Base-by-base conservation (phyloP, 2,888 invertebrate species). In the Ecdyonurus torrentis region DNA sequence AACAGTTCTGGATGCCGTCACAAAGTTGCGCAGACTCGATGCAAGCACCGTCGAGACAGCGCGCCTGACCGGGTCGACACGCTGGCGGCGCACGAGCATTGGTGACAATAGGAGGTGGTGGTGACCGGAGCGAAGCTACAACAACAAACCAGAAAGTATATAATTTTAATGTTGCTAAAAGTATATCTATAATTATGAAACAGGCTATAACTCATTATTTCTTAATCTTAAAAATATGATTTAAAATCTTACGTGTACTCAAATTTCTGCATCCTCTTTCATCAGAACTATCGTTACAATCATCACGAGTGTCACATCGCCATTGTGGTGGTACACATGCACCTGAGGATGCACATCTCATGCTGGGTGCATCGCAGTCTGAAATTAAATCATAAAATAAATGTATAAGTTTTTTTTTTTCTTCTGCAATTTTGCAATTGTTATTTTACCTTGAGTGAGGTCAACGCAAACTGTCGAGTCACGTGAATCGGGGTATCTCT, bases 1-100 rank as follows among this genome's bases (percentile, higher is more conserved):
- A 75, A 69, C 84, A 84, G 73, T 84, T 83, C 60, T 76, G 74
- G 66, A 74, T 75, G n/a, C 79, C 78, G 70, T 84, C 84, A 69
- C 84, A 84, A 25, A 84, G 77, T 67, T 83, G 83, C 7, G 79
- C 75, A 20, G 84, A 76, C 0, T 81, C 81, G 67, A 84, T 83
- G 71, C 84, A 84, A 65, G 80, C 76, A 24, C 83, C 83, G 69
- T 83, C 83, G 2, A 83, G 80, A 68, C 84, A 84, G 63, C 83
- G 78, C 61, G 83, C 72, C 68, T 83, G 81, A 0, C 78, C 78
- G 62, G 73, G 75, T 1, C 78, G 81, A 70, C 76, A 82, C 0
- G 79, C 78, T 0, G 79, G 79, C 1, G 74, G 37, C 15, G 37
- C 7, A n/a, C n/a, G n/a, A n/a, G n/a, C n/a, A n/a, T n/a, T n/a